Percentiles rank a stretch among this genome's conserved stretches.
These are phyloP conservation scores for Raja brachyura DNA, from an alignment of 2,113 vertebrate genomes.

Conservation along the genomic window DNA sequence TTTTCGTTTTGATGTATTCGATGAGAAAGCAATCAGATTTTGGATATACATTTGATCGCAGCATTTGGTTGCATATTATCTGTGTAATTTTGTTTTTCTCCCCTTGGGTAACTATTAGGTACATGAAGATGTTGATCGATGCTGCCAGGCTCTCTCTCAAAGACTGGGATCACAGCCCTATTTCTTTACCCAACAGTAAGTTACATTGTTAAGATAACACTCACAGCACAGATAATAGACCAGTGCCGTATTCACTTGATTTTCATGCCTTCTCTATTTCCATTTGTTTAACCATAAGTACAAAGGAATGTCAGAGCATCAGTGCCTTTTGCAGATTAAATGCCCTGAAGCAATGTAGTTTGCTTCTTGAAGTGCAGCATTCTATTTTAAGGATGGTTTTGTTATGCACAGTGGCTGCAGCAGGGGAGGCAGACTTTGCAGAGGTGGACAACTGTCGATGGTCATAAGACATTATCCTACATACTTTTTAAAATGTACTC, in stretches of 20 bases:
- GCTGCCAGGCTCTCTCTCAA: slow-evolving; percentile 88
- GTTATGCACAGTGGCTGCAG: slow-evolving; percentile 48
- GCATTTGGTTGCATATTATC: background rate
- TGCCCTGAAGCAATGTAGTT: slow-evolving; percentile 44
- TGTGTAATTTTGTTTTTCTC: background rate
- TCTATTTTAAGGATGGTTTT: slow-evolving; percentile 43
- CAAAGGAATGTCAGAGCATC: slow-evolving; percentile 43
- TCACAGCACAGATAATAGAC: slow-evolving; percentile 32
- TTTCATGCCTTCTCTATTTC: slow-evolving; percentile 46
- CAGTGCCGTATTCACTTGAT: slow-evolving; percentile 43
- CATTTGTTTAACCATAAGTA: slow-evolving; percentile 46
- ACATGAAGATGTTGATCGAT: slow-evolving; percentile 89
- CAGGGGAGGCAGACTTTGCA: slow-evolving; percentile 44
- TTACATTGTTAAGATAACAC: slow-evolving; percentile 41
- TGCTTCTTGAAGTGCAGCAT: slow-evolving; percentile 47
- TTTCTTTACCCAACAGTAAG: slow-evolving; percentile 96
- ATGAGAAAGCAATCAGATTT: background rate
- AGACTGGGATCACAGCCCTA: slow-evolving; percentile 81
- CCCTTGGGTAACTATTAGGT: slow-evolving; percentile 59
- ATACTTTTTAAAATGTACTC: slow-evolving; percentile 48
- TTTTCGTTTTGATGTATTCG: background rate
- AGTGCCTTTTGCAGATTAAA: slow-evolving; percentile 45
- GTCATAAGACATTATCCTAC: slow-evolving; percentile 45
- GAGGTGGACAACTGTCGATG: slow-evolving; percentile 46
- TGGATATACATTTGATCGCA: background rate